Conservation (phyloP, 2,113 vertebrate genomes). For the Prionailurus bengalensis region DNA sequence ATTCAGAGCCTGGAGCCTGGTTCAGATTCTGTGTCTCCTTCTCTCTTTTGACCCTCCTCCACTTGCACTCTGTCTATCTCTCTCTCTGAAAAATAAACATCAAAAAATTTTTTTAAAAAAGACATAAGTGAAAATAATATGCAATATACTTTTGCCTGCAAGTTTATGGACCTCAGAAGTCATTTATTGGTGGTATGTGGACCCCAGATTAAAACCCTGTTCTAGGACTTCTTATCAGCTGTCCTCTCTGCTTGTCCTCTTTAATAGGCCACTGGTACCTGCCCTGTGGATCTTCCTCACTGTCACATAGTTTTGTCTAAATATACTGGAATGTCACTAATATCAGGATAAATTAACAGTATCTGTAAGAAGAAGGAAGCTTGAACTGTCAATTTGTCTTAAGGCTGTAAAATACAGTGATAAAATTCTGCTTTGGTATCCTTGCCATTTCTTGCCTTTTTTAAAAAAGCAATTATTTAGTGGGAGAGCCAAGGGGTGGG, state of each 20-base stretch:
- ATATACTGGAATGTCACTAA: background rate
- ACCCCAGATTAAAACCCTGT: background rate
- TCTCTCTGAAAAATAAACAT: no score
- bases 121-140: constrained; percentile 8
- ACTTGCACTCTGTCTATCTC: no score
- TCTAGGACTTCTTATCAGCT: background rate
- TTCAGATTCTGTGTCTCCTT: no score
- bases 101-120: background rate
- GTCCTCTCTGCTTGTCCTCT: background rate
- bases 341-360: background rate
- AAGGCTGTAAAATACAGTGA: constrained; percentile 24
- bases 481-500: background rate
- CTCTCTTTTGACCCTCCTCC: no score
- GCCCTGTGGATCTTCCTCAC: background rate
- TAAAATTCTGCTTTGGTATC: background rate
- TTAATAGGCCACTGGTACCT: background rate
- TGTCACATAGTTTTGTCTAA: constrained; percentile 2
- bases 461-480: background rate
- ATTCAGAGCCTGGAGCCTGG: no score
- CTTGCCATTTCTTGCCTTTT: constrained; percentile 26
- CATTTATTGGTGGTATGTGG: background rate
- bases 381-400: constrained; percentile 1
- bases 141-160: background rate
- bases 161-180: background rate
- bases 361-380: background rate